These are phyloP conservation scores for Anthopleura sola DNA, from an alignment of 64 coral and sea anemone species.

Conservation along the genomic window DNA sequence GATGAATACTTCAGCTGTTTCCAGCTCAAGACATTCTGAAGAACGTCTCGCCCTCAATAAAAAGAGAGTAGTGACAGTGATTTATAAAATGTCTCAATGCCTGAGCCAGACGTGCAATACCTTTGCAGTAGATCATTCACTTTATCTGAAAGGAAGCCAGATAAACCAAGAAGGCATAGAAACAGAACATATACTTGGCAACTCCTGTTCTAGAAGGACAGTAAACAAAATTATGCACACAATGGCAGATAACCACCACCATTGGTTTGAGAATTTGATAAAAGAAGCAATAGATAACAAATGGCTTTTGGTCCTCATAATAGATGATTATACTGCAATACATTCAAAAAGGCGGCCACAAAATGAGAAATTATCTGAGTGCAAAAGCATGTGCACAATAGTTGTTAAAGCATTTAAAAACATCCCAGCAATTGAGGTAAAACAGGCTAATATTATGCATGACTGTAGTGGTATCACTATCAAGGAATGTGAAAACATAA, in stretches of 20 bases:
- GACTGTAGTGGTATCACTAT: no score
- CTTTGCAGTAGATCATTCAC: slow-evolving; percentile 30
- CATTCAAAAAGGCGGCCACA: slow-evolving; percentile 27
- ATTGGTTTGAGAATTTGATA: slow-evolving; percentile 12
- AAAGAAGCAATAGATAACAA: not conserved
- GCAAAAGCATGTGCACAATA: slow-evolving; percentile 45
- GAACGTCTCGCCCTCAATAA: slow-evolving; percentile 32
- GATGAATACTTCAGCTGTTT: not conserved
- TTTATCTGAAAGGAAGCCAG: slow-evolving; percentile 11
- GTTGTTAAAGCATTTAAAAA: no score
- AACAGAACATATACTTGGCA: slow-evolving; percentile 14
- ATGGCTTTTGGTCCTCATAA: slow-evolving; percentile 30
- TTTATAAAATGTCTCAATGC: slow-evolving; percentile 46
- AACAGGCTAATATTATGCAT: no score
- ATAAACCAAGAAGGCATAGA: slow-evolving; percentile 32
- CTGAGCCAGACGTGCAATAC: slow-evolving; percentile 47
- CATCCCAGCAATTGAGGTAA: no score
- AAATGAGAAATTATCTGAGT: slow-evolving; percentile 1
- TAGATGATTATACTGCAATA: slow-evolving; percentile 23
- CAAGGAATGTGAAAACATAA: no score
- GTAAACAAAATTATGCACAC: no score
- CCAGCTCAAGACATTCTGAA: slow-evolving; percentile 26
- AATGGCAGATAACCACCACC: not conserved
- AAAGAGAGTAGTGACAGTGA: slow-evolving; percentile 38
- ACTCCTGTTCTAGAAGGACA: not conserved